These are phyloP conservation scores for Phlogophora meticulosa DNA, from an alignment of 2,888 invertebrate species.

Conservation along the genomic window DNA sequence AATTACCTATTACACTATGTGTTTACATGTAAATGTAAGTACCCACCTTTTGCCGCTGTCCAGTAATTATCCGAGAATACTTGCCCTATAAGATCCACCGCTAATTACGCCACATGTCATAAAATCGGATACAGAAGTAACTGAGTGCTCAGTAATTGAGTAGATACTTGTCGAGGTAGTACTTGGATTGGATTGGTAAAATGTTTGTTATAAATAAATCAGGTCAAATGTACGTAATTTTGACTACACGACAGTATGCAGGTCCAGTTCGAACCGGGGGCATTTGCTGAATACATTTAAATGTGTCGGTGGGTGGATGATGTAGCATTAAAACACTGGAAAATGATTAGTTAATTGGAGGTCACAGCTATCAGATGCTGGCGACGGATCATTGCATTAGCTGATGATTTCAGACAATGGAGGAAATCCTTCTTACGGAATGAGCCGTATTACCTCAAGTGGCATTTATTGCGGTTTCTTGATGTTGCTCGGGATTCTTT, in stretches of 20 bases:
- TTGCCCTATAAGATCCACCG: constrained; percentile 10
- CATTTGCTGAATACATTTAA: constrained; percentile 1
- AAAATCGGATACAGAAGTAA: not conserved
- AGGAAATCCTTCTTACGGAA: constrained; percentile 83
- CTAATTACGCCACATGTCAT: not conserved
- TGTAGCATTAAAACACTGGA: constrained; percentile 23
- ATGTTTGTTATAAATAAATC: not conserved
- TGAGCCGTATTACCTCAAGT: constrained; percentile 62
- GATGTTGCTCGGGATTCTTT: constrained; percentile 8
- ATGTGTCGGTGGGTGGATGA: constrained; percentile 31
- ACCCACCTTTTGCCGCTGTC: too few species aligned
- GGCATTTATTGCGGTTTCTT: constrained; percentile 33
- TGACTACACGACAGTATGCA: not conserved
- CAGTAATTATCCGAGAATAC: constrained; percentile 1
- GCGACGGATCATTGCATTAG: constrained; percentile 54
- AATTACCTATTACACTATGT: not conserved
- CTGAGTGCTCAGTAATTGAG: not conserved
- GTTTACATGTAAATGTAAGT: not conserved
- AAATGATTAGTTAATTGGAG: constrained; percentile 52
- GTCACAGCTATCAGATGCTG: constrained; percentile 54
- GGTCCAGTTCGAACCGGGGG: constrained; percentile 11
- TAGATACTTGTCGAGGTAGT: constrained; percentile 4
- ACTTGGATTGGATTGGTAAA: constrained; percentile 10
- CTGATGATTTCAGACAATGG: constrained; percentile 61
- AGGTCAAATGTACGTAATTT: constrained; percentile 15